Conservation (phyloP, 2,113 vertebrate genomes). For the Xenotilapia caudafasciata region DNA sequence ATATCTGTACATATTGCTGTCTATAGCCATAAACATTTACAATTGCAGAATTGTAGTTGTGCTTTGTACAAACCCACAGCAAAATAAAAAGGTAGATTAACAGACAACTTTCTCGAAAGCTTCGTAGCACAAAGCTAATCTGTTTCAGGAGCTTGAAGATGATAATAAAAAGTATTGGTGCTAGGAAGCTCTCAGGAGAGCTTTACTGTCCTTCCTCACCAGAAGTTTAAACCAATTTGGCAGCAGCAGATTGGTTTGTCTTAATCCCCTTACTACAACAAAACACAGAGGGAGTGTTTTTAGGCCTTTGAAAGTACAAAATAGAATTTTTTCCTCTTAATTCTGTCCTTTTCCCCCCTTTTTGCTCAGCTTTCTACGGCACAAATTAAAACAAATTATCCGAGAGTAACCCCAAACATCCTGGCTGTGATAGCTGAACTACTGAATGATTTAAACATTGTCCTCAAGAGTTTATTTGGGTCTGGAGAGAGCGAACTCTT, state of each 20-base stretch:
- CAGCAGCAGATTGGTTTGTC: constrained; percentile 13
- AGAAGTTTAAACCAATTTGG: constrained; percentile 28
- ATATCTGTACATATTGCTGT: constrained; percentile 60
- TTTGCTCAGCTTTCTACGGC: not conserved
- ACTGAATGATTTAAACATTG: constrained; percentile 6
- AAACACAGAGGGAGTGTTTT: not conserved
- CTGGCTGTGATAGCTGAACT: constrained; percentile 8
- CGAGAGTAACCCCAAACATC: not conserved
- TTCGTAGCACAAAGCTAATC: constrained; percentile 15
- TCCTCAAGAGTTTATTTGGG: not conserved
- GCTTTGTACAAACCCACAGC: constrained; percentile 65
- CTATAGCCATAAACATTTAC: constrained; percentile 45
- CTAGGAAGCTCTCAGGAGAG: constrained; percentile 5
- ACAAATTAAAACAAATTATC: not conserved
- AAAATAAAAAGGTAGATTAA: constrained; percentile 37
- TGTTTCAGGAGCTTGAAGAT: constrained; percentile 6
- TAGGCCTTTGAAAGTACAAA: not conserved
- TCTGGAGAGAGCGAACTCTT: not conserved
- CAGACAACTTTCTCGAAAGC: not conserved
- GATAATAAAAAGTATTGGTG: constrained; percentile 5
- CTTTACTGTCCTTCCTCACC: not conserved
- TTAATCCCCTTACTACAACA: constrained; percentile 13
- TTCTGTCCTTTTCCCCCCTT: rapidly evolving
- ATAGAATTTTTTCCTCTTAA: not conserved
- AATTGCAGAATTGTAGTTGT: constrained; percentile 59